Evolutionary conservation across 2,888 invertebrate genomes (phyloP), one percentile per base, ranked within the genome.

Genomic region (Drosophila nigricruria): DNA sequence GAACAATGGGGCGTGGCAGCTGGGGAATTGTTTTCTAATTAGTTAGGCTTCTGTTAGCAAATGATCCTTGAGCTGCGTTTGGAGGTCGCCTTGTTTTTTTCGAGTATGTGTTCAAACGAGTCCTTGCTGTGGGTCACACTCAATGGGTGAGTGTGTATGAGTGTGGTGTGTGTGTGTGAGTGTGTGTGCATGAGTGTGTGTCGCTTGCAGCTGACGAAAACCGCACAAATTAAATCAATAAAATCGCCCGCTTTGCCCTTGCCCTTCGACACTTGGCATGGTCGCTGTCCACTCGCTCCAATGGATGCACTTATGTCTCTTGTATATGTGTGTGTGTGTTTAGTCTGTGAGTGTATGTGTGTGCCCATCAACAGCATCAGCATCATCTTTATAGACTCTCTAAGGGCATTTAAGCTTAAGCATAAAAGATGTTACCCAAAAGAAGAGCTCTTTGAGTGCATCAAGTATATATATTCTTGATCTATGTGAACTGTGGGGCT

Each of bases 21-120:
- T 70, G 79, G 38, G 81, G 81, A 81, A 83, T 79, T 38, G 81
- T 87, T 88, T 86, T 81, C 87, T 86, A 86, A 86, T 86, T 89
- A 86, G 87, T 83, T 77, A 53, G 34, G 52, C 65, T 85, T 36
- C 23, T 64, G 64, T 65, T 64, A 63, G 74, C 59, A 80, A 82
- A 77, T 88, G 82, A 79, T 77, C 86, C 80, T 88, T 84, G 88
- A 77, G 77, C 57, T 54, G 57, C n/a, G 25, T 50, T 70, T 77
- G 57, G 73, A 77, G 77, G 79, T 73, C 79, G 70, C 36, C 63
- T 20, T 23, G 36, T 59, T 43, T 60, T 42, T 32, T 47, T 52
- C 62, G 45, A 73, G 61, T 45, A 61, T 50, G 42, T 68, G 61
- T 49, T 64, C 47, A 70, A 50, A 61, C 40, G 42, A 65, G 88